Evolutionary conservation across 2,888 invertebrate species (phyloP).

Genomic region (Pyralis farinalis): DNA sequence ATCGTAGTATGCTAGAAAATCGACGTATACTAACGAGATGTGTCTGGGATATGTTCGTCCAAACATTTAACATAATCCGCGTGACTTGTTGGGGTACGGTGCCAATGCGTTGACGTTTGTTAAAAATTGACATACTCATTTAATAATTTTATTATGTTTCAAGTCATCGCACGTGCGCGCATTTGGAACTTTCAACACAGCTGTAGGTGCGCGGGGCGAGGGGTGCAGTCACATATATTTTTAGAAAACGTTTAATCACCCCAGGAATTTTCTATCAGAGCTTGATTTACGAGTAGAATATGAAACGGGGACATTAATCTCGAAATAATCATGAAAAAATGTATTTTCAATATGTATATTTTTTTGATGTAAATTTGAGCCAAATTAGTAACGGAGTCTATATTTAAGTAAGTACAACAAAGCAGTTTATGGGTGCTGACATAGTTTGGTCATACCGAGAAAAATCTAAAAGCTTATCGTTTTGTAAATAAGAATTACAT

Average conservation of each 20-base stretch:
- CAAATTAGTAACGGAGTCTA: no score
- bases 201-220: neutral
- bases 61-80: no score
- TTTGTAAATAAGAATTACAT: no score
- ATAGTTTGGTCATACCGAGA: no score
- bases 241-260: conserved; percentile 1
- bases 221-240: conserved; percentile 6
- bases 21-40: no score
- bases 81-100: no score
- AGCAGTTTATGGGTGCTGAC: no score
- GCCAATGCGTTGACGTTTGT: no score
- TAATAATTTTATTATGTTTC: neutral
- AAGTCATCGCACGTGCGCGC: conserved; percentile 3
- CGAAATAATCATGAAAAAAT: neutral
- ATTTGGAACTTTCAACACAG: neutral
- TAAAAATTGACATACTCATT: neutral
- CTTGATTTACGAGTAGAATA: conserved; percentile 7
- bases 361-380: neutral
- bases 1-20: no score
- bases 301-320: conserved; percentile 5
- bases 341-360: neutral
- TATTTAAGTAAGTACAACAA: no score
- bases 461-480: no score
- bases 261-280: neutral
- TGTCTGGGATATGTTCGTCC: no score